Evolutionary conservation across 2,113 vertebrate species (phyloP), one percentile per base, ranked within the genome.

Genomic region (Mirounga angustirostris): DNA sequence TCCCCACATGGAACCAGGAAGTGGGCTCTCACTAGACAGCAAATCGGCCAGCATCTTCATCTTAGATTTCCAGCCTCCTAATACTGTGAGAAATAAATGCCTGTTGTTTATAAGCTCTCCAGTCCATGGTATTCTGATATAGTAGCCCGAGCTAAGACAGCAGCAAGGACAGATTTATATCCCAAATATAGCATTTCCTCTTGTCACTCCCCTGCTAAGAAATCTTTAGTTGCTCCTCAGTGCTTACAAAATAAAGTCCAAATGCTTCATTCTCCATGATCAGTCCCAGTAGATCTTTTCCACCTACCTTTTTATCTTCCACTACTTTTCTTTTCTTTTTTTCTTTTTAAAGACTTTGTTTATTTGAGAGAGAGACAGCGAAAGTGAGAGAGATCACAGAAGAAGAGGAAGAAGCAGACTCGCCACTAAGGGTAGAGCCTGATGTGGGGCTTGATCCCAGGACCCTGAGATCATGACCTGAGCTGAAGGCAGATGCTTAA

Each of bases 241-340:
- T 74, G 58, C 65, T 95, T 76, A 96, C 22, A 94, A 94, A 95
- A 96, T 84, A 81, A 90, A 95, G n/a, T 56, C 56, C 50, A 97
- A 85, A 80, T 59, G 76, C 24, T 91, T 95, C 56, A 91, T 87
- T 91, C 12, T 84, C 78, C 67, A 40, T 14, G 21, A 91, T 76
- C 28, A 56, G n/a, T 36, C 36, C 33, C 81, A 76, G n/a, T 52
- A 52, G 90, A 24, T 7, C 13, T 92, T 98, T 81, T 58, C 78
- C 82, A 89, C 18, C n/a, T 80, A 71, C 28, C 24, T 15, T 52
- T 80, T 56, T 40, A 59, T 79, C 22, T 65, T 33, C 21, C 18
- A n/a, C 8, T 56, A 63, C 46, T 90, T 91, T 86, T 76, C 93
- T 94, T 52, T 30, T 65, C 28, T 65, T 65, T 65, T 52, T 33